Evolutionary conservation across 1,140 invertebrate genomes (phyloP).

Genomic region (Bombus difficillimus): DNA sequence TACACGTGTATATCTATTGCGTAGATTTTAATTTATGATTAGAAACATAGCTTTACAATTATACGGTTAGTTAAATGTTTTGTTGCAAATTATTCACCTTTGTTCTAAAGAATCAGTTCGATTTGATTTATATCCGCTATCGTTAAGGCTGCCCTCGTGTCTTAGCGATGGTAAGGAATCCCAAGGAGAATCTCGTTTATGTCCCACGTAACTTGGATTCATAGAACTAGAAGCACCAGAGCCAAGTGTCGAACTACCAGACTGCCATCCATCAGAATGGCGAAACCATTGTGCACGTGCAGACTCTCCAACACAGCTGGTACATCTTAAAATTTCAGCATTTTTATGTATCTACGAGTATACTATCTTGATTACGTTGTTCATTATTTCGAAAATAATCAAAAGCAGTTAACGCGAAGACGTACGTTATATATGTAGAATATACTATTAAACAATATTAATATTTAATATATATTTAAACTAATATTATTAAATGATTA

Average conservation of each 20-base stretch:
- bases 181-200: slow-evolving; percentile 90
- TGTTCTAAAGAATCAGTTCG: slow-evolving; percentile 93
- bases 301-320: slow-evolving; percentile 92
- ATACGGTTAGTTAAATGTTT: background rate
- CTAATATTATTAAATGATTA: too few species aligned
- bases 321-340: slow-evolving; percentile 84
- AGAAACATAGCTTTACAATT: background rate
- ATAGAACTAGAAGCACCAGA: slow-evolving; percentile 82
- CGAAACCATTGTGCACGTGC: slow-evolving; percentile 93
- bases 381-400: too few species aligned
- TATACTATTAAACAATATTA: too few species aligned
- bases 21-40: background rate
- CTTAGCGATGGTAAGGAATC: slow-evolving; percentile 91
- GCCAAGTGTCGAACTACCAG: slow-evolving; percentile 88
- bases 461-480: too few species aligned
- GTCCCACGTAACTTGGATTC: slow-evolving; percentile 79
- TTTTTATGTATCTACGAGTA: background rate
- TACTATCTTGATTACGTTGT: background rate
- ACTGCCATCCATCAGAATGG: slow-evolving; percentile 93
- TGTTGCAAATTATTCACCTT: slow-evolving; percentile 83
- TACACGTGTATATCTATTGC: too few species aligned
- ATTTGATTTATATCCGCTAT: slow-evolving; percentile 93
- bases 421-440: too few species aligned
- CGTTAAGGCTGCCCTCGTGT: slow-evolving; percentile 91
- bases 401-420: too few species aligned